phyloP scores from a whole-genome alignment of 2,113 vertebrate species.

The Microtus oregoni region DNA sequence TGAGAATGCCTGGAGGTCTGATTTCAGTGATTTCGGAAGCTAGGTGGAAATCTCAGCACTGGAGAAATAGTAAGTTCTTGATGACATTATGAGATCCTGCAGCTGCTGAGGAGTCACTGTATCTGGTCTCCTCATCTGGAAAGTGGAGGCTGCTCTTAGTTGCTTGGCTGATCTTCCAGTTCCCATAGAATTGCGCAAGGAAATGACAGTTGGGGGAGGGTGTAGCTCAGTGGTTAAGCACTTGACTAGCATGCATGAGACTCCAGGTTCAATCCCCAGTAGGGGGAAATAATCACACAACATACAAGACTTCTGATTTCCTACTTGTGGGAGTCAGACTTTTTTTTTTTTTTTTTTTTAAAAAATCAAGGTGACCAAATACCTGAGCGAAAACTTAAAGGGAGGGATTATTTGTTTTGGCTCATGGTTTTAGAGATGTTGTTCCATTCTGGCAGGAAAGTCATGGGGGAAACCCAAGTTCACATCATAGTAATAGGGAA shows the following conservation, averaged over 20 bases:
- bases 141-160: background rate
- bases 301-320: slow-evolving; percentile 20
- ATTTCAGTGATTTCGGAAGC: background rate
- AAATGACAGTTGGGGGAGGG: background rate
- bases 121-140: background rate
- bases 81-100: too few relatives aligned
- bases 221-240: background rate
- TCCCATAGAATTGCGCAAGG: background rate
- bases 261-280: too few relatives aligned
- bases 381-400: background rate
- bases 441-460: background rate
- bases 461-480: background rate
- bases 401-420: background rate
- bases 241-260: background rate
- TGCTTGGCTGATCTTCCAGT: background rate
- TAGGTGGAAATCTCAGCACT: background rate
- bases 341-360: background rate
- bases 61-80: background rate
- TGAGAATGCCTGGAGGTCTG: background rate
- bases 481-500: background rate
- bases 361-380: background rate
- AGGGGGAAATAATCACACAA: background rate
- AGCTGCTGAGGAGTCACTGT: background rate
- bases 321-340: background rate
- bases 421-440: background rate